Evolutionary conservation across 2,113 vertebrate species (phyloP).

Genomic region (Accipiter virgatus): DNA sequence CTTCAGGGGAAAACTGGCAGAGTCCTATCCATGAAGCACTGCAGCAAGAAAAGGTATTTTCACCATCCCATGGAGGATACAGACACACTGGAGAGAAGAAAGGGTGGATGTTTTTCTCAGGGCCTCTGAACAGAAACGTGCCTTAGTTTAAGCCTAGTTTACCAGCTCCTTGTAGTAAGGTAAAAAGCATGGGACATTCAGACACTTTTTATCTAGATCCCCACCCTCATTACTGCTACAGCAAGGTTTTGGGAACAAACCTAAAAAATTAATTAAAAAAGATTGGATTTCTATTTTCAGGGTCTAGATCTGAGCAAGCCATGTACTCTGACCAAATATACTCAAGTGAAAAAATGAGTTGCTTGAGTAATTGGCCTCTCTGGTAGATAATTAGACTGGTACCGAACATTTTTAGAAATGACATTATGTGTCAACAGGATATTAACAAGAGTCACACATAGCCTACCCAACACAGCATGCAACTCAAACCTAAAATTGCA

Average conservation of each 20-base stretch:
- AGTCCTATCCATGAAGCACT: neutral
- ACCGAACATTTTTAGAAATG: neutral
- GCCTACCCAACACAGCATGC: neutral
- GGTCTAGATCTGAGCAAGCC: neutral
- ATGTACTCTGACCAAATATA: neutral
- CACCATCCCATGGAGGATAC: neutral
- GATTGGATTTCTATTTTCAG: neutral
- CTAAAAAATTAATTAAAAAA: neutral
- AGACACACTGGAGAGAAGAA: neutral
- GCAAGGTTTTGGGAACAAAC: neutral
- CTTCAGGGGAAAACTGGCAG: neutral
- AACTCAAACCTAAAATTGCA: neutral
- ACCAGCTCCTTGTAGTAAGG: neutral
- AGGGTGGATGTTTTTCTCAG: neutral
- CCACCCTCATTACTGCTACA: neutral
- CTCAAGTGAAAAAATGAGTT: neutral
- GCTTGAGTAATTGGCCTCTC: neutral
- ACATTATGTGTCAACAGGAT: neutral
- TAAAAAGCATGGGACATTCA: neutral
- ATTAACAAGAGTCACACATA: neutral
- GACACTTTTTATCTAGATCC: neutral
- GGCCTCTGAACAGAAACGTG: neutral
- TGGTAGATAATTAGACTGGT: neutral
- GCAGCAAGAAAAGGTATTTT: neutral
- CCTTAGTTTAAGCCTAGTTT: neutral